phyloP scores from a whole-genome alignment of 1,140 invertebrate genomes.

The Hycleus phaleratus region DNA sequence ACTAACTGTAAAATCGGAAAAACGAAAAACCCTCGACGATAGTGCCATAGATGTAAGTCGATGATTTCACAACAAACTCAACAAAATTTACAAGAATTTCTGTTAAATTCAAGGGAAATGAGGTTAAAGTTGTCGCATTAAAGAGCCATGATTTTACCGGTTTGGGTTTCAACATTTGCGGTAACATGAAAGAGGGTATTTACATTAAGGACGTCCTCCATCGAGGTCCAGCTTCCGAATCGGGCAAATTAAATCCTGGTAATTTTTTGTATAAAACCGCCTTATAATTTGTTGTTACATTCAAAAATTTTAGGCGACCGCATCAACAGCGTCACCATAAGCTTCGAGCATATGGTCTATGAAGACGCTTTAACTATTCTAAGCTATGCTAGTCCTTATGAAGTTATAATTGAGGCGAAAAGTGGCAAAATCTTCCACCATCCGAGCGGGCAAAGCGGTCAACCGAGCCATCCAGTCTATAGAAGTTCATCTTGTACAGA shows the following conservation, averaged over 20 bases:
- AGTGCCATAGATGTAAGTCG: slow-evolving; percentile 54
- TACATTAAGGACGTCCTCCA: slow-evolving; percentile 80
- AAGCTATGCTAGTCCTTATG: slow-evolving; percentile 87
- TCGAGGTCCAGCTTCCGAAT: slow-evolving; percentile 79
- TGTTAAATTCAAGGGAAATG: slow-evolving; percentile 25
- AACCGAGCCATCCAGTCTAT: slow-evolving; percentile 35
- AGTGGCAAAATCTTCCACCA: slow-evolving; percentile 31
- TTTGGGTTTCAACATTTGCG: slow-evolving; percentile 81
- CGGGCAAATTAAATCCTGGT: slow-evolving; percentile 62
- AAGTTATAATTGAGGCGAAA: slow-evolving; percentile 62
- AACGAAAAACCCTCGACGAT: slow-evolving; percentile 55
- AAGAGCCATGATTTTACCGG: slow-evolving; percentile 84
- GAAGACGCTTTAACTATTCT: slow-evolving; percentile 85
- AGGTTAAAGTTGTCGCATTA: slow-evolving; percentile 60
- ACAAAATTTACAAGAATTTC: slow-evolving; percentile 3
- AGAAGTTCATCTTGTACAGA: slow-evolving; percentile 44
- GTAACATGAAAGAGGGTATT: slow-evolving; percentile 83
- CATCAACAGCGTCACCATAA: slow-evolving; percentile 77
- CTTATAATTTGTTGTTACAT: slow-evolving; percentile 30
- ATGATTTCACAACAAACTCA: not conserved
- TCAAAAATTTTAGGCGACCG: slow-evolving; percentile 60
- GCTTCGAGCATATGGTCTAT: slow-evolving; percentile 79
- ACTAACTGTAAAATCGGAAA: slow-evolving; percentile 44
- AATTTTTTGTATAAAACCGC: too few species aligned
- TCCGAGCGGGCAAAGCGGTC: slow-evolving; percentile 20